Evolutionary conservation across 2,888 invertebrate genomes (phyloP), one percentile per base, ranked within the genome.

Genomic region (Podotricha telesiphe): DNA sequence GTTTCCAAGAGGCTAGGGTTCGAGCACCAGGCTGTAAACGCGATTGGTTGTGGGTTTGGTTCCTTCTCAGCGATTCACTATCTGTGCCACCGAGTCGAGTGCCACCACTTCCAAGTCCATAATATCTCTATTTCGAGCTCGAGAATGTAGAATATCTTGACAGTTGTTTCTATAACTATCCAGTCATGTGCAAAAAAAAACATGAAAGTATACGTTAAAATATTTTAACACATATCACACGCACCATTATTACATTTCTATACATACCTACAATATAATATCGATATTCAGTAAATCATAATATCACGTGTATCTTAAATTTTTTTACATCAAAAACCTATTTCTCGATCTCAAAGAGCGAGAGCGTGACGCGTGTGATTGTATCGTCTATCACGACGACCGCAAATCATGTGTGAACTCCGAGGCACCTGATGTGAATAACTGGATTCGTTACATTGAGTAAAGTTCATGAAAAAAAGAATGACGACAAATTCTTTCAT

Each of bases 401-500:
- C 59, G 65, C 73, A 67, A 68, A 72, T 72, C 72, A 72, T 66
- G 70, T 71, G 73, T 71, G 66, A 73, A 68, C 56, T 66, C 13
- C 63, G 55, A 20, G 19, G 48, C 22, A 68, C 73, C 70, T 71
- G 73, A 71, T 48, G 51, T 61, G 73, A 72, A 73, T 71, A 61
- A 50, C 37, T 45, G 19, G 51, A 59, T 53, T 55, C 40, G 47
- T 22, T 61, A 65, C 61, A 65, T 69, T 59, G 42, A 65, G 65
- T 42, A 37, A 59, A 22, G 59, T 22, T 22, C 42, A 40, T 59
- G n/a, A n/a, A n/a, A n/a, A n/a, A n/a, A n/a, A 22, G n/a, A 59
- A 22, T 58, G 59, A 45, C 56, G 20, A 59, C n/a, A 20, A 59
- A 22, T 59, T 22, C n/a, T 42, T 58, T 19, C 58, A 6, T 58